Evolutionary conservation across 2,113 vertebrate genomes (phyloP).

Genomic region (Syngnathus scovelli): DNA sequence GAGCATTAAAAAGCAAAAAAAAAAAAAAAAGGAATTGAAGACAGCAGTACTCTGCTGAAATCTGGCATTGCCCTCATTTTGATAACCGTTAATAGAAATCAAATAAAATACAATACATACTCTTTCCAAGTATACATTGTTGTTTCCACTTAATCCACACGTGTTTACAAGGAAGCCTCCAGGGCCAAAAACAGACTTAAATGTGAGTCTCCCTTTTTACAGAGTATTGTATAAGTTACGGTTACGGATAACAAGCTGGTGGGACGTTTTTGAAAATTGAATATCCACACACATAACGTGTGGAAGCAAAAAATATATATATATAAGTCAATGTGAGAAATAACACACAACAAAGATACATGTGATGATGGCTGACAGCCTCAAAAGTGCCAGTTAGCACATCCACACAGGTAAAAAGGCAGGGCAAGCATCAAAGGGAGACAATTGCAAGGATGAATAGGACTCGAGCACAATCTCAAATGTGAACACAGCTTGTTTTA

Average conservation of each 20-base stretch:
- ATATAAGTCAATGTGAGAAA: slow-evolving; percentile 17
- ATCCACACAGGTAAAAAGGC: slow-evolving; percentile 26
- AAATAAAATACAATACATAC: slow-evolving; percentile 10
- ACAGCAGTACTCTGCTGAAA: slow-evolving; percentile 33
- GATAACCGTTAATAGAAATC: slow-evolving; percentile 14
- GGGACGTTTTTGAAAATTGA: background rate
- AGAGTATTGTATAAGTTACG: background rate
- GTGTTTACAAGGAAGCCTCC: slow-evolving; percentile 14
- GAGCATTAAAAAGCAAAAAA: slow-evolving; percentile 28
- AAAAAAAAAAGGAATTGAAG: background rate
- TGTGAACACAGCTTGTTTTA: slow-evolving; percentile 15
- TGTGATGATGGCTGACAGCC: slow-evolving; percentile 11
- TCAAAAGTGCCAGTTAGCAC: slow-evolving; percentile 1
- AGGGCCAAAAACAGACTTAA: slow-evolving; percentile 20
- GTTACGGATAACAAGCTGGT: slow-evolving; percentile 1
- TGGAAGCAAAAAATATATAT: background rate
- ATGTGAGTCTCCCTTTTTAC: background rate
- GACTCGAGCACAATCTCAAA: slow-evolving; percentile 24
- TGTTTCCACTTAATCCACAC: slow-evolving; percentile 1
- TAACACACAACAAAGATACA: background rate
- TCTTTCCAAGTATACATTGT: slow-evolving; percentile 36
- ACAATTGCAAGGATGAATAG: slow-evolving; percentile 9
- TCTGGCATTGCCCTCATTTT: slow-evolving; percentile 11
- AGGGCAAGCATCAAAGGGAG: slow-evolving; percentile 4
- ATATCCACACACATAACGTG: background rate